Base-by-base conservation (phyloP, 2,797 vertebrate species). In the Trematomus bernacchii region DNA sequence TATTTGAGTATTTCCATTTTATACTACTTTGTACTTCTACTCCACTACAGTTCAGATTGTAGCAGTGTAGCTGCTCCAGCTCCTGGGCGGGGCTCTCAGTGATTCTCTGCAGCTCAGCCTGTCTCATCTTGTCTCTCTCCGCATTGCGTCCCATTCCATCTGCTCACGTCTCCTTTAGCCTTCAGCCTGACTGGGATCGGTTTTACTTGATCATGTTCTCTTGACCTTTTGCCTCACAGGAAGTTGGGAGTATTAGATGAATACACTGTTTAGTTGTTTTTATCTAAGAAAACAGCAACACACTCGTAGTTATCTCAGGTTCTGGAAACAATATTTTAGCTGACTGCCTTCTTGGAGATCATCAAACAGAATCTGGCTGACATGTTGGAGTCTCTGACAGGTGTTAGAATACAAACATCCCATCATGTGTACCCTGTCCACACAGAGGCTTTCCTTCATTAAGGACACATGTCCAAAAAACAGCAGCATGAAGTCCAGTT, bases 121-220 rank as follows among this genome's bases (percentile, higher is more conserved):
- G 64, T n/a, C 27, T 53, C n/a, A 9, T 40, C 72, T 61, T 60
- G 48, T 75, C 40, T 37, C 63, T 51, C 10, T 21, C 23, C 2
- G 3, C 27, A 42, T 46, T 37, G 37, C 15, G n/a, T 6, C 3
- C 12, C 46, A 55, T 64, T 51, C 12, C 30, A 2, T 33, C 2
- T 40, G 19, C 43, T 30, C 46, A 27, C 42, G 42, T 58, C 23
- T 52, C 14, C 10, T 44, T 46, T 27, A 37, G 33, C 33, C 33
- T 37, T 6, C 19, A 15, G 10, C 6, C 63, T 13, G 60, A 23
- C 43, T 27, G 7, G 23, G 3, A 33, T 11, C 7, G 15, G 11
- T 58, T 48, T 69, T n/a, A 50, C 40, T 40, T 30, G 27, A 6
- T 50, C 13, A 1, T 43, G 47, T 46, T 23, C 59, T 66, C 33